Conservation (phyloP, 2,797 vertebrate species). For the Zalophus californianus region DNA sequence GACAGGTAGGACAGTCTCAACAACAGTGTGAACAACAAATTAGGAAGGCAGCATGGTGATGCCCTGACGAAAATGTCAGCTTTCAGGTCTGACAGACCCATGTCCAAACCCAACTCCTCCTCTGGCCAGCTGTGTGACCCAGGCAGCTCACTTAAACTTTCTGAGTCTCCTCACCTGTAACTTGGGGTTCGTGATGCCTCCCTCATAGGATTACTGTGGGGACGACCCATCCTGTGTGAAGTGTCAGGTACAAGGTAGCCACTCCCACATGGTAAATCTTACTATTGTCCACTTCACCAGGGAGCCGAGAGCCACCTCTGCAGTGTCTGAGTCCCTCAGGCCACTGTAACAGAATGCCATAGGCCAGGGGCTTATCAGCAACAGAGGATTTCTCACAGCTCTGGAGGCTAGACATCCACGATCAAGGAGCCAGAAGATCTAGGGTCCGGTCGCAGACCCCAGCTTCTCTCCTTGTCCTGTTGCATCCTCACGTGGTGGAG, state of each 20-base stretch:
- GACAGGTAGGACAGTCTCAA: no score
- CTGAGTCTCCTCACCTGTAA: not conserved
- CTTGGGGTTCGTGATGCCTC: fast-evolving
- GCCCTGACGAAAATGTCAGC: not conserved
- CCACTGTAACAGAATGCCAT: not conserved
- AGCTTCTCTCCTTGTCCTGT: not conserved
- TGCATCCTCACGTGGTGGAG: fast-evolving
- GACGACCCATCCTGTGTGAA: not conserved
- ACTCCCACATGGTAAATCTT: not conserved
- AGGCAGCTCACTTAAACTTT: not conserved
- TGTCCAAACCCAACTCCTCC: not conserved
- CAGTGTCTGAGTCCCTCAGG: not conserved
- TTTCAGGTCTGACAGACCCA: not conserved
- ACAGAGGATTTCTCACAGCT: not conserved
- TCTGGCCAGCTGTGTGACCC: not conserved
- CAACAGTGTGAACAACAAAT: not conserved
- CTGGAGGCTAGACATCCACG: no score
- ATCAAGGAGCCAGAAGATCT: not conserved
- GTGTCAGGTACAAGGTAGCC: not conserved
- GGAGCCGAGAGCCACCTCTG: not conserved
- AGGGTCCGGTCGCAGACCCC: not conserved
- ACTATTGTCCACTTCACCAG: not conserved
- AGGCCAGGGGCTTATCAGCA: not conserved
- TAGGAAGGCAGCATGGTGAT: not conserved
- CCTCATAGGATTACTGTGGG: not conserved